Evolutionary conservation across 1,140 invertebrate genomes (phyloP).

Genomic region (Dreissena polymorpha): DNA sequence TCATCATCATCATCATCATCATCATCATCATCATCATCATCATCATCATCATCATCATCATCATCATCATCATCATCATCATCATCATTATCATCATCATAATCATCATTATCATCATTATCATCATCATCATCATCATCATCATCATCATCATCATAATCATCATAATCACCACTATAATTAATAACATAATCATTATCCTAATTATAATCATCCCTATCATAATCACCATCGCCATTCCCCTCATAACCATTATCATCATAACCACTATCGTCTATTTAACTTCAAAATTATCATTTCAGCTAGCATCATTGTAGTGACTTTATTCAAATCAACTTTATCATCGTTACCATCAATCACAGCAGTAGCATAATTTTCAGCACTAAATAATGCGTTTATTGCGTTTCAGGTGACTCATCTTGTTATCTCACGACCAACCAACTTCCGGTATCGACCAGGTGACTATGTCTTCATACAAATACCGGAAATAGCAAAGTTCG

Average conservation of each 20-base stretch:
- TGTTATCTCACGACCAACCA: constrained; percentile 89
- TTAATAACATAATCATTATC: background rate
- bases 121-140: background rate
- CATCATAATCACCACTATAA: background rate
- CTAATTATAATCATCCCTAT: background rate
- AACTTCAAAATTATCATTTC: background rate
- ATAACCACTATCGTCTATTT: background rate
- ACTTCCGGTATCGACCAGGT: constrained; percentile 94
- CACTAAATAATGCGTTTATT: background rate
- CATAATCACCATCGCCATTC: no score
- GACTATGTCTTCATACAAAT: constrained; percentile 98
- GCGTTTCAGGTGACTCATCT: constrained; percentile 78
- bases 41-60: constrained; percentile 8
- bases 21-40: constrained; percentile 8
- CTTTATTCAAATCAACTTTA: background rate
- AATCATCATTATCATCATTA: background rate
- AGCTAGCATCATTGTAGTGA: no score
- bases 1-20: no score
- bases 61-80: constrained; percentile 8
- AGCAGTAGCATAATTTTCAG: background rate
- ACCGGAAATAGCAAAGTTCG: constrained; percentile 93
- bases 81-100: constrained; percentile 8
- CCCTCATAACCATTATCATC: no score
- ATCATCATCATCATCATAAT: no score
- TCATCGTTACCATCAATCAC: background rate